Base-by-base conservation (phyloP, 1,140 invertebrate genomes). In the Zeugodacus cucurbitae region DNA sequence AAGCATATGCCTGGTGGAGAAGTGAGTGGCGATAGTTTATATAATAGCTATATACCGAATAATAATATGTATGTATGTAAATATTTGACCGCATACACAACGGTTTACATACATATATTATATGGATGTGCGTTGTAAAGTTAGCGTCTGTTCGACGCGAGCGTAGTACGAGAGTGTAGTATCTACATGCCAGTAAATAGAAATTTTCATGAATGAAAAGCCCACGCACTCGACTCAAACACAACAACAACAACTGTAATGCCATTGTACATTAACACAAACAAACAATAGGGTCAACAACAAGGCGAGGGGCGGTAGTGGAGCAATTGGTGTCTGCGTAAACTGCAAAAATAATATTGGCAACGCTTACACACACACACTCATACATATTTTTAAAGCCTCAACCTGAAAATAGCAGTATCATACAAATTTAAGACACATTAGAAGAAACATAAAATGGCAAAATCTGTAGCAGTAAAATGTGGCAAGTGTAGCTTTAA, bases 141-240 rank as follows among this genome's bases (percentile, higher is more conserved):
- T 64, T 48, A 26, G 64, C 11, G 20, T 88, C 22, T 78, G 11
- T 88, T 37, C n/a, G n/a, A 34, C n/a, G 26, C 59, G 57, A 32
- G 41, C 41, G 86, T 87, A 87, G 62, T 37, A 62, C 62, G 58
- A 62, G 58, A 59, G 57, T n/a, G 62, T 87, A 67, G 22, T 88
- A 26, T 37, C 32, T 88, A 67, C 22, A 29, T 32, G 87, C 34
- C 89, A 85, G 89, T 64, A 59, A 89, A 88, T 37, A 22, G 87
- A 89, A 91, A 90, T 91, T 92, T 92, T 92, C 91, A 92, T 92
- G 91, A 92, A 92, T 92, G 91, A 92, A 92, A 92, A 89, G 90
- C 91, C 91, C 91, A 92, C 91, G 82, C 78, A 57, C 26, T 54
- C 44, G 29, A 70, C n/a, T n/a, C 8, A 22, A 57, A 29, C 37